Conservation (phyloP, 1,140 invertebrate genomes). For the Polypedilum vanderplanki region DNA sequence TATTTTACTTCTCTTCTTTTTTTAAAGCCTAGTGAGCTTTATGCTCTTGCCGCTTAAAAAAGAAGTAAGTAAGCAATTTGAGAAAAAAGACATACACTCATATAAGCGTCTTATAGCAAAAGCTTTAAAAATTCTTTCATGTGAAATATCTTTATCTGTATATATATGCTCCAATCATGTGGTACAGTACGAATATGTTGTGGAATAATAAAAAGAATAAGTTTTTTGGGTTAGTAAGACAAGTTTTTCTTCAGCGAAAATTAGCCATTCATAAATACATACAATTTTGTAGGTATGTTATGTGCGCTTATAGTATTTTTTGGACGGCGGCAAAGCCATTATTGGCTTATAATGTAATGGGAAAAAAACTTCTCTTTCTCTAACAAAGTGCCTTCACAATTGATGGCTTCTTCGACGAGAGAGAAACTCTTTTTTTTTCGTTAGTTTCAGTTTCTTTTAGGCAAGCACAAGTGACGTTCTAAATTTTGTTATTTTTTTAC, state of each 20-base stretch:
- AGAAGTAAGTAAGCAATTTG: too few relatives aligned
- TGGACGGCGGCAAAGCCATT: slow-evolving; percentile 2
- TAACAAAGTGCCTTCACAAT: neutral
- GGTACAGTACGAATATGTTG: neutral
- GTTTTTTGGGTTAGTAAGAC: slow-evolving; percentile 28
- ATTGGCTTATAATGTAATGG: slow-evolving; percentile 5
- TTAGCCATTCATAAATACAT: slow-evolving; percentile 26
- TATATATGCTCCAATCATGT: too few relatives aligned
- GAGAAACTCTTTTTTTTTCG: neutral
- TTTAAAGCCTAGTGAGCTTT: neutral
- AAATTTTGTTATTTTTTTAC: neutral
- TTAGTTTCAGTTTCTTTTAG: neutral
- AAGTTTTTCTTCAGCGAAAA: slow-evolving; percentile 15
- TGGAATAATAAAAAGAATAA: slow-evolving; percentile 23
- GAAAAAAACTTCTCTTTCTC: slow-evolving; percentile 1
- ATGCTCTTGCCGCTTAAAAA: too few relatives aligned
- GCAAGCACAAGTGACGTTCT: neutral
- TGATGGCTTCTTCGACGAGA: neutral
- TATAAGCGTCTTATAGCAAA: too few relatives aligned
- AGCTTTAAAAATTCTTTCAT: too few relatives aligned
- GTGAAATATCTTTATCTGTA: too few relatives aligned
- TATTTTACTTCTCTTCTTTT: neutral
- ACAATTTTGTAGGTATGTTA: neutral
- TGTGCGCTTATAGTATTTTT: neutral
- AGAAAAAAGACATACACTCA: too few relatives aligned